phyloP scores from a whole-genome alignment of 23 tunicate species.

The Ciona savignyi region DNA sequence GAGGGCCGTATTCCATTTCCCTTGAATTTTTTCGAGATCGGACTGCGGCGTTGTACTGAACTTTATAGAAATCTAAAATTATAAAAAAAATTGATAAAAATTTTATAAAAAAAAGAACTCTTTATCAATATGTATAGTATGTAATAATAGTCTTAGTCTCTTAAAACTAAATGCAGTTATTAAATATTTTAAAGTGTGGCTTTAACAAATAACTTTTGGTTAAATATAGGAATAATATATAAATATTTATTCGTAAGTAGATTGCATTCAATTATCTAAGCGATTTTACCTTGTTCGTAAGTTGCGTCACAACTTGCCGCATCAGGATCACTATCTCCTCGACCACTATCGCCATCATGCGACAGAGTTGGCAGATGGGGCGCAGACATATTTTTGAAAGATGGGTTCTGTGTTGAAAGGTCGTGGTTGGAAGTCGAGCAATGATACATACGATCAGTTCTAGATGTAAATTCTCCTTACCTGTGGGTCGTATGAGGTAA shows the following conservation, averaged over 20 bases:
- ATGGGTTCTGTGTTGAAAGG: background rate
- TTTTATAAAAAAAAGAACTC: too few species aligned
- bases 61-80: background rate
- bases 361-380: conserved; percentile 17
- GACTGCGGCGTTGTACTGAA: background rate
- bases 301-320: conserved; percentile 38
- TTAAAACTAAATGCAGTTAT: too few species aligned
- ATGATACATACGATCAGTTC: too few species aligned
- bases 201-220: background rate
- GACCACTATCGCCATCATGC: conserved; percentile 89
- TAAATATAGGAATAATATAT: background rate
- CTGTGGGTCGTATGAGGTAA: background rate
- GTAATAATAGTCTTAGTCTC: too few species aligned
- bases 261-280: background rate
- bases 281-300: conserved; percentile 17
- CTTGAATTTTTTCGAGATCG: background rate
- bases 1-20: background rate
- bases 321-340: conserved; percentile 92
- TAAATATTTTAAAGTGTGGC: too few species aligned
- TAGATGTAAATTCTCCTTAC: too few species aligned
- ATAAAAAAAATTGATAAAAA: too few species aligned
- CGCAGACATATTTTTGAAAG: background rate
- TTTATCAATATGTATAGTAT: too few species aligned
- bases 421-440: too few species aligned
- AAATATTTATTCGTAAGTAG: background rate